Evolutionary conservation across 2,113 vertebrate species (phyloP).

Genomic region (Notiomystis cincta): DNA sequence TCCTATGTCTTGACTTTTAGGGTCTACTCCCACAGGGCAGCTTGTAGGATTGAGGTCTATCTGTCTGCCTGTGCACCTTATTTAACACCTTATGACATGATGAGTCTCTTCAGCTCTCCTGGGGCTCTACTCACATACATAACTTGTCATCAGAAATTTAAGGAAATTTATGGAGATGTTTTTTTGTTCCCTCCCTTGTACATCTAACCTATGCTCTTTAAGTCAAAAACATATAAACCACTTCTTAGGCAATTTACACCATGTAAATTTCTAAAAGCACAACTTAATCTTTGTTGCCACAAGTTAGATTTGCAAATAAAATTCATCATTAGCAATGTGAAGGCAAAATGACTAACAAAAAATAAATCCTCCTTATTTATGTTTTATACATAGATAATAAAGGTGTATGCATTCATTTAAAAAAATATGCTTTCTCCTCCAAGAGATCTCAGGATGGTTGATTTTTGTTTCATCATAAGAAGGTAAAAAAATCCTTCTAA

Average conservation of each 20-base stretch:
- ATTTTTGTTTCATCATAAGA: background rate
- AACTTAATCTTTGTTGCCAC: background rate
- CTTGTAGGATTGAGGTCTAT: constrained; percentile 28
- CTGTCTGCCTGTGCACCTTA: constrained; percentile 18
- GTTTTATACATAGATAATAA: background rate
- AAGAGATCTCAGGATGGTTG: background rate
- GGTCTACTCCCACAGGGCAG: background rate
- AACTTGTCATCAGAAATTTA: constrained; percentile 29
- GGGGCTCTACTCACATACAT: background rate
- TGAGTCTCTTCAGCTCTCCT: background rate
- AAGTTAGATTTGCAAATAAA: background rate
- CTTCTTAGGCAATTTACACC: background rate
- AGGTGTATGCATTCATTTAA: background rate
- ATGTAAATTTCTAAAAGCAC: background rate
- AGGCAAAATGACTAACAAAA: background rate
- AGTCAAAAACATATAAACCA: background rate
- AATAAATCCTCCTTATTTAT: background rate
- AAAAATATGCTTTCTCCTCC: background rate
- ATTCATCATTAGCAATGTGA: background rate
- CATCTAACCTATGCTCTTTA: background rate
- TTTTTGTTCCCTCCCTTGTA: background rate
- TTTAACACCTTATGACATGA: constrained; percentile 31
- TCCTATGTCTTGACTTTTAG: background rate
- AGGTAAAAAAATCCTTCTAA: background rate
- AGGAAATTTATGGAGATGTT: background rate